Evolutionary conservation across 1,140 invertebrate species (phyloP).

Genomic region (Cotesia typhae): DNA sequence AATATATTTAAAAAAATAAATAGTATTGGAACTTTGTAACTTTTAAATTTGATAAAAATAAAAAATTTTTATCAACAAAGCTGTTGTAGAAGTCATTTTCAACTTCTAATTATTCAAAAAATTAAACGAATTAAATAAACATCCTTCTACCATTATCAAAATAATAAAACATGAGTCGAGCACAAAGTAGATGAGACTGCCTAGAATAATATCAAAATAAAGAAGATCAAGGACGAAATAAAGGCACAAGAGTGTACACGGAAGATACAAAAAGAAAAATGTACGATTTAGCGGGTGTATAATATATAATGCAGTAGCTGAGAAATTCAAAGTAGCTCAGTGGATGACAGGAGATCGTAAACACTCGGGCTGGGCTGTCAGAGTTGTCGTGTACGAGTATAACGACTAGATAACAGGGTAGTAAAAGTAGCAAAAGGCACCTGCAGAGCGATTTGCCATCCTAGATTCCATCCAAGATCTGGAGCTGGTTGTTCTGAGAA

Average conservation of each 20-base stretch:
- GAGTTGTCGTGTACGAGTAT: constrained; percentile 32
- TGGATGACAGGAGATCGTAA: constrained; percentile 32
- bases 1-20: too few species aligned
- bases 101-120: too few species aligned
- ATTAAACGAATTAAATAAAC: too few species aligned
- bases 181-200: too few species aligned
- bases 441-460: constrained; percentile 29
- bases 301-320: background rate
- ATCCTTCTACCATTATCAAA: too few species aligned
- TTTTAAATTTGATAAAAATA: too few species aligned
- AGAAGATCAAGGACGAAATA: background rate
- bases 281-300: constrained; percentile 7
- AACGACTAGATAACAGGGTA: constrained; percentile 37
- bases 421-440: constrained; percentile 39
- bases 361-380: constrained; percentile 32
- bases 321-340: constrained; percentile 32
- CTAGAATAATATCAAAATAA: background rate
- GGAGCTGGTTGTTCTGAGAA: too few species aligned
- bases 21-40: too few species aligned
- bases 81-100: too few species aligned
- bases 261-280: constrained; percentile 12
- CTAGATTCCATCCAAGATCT: background rate
- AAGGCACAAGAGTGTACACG: background rate
- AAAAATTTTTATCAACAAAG: too few species aligned
- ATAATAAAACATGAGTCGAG: too few species aligned